Base-by-base conservation (phyloP, 35 echinoderm and acorn worm species). In the Ptychodera flava region DNA sequence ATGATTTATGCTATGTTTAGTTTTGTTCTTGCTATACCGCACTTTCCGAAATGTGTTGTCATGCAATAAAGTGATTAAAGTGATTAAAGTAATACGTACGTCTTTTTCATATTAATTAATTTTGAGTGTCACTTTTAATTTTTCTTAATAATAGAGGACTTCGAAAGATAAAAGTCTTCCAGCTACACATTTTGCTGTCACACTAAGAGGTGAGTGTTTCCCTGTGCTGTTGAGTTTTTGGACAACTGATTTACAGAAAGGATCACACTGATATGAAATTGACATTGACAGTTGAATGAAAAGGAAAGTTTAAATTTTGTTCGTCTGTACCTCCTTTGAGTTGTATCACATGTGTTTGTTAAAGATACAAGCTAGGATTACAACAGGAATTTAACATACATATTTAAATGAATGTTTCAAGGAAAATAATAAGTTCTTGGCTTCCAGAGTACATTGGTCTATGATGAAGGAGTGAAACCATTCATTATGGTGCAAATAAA, bases 101-200 rank as follows among this genome's bases (percentile, higher is more conserved):
- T 79, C 16, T 16, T 28, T 30, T 29, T 78, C 22, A 87, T 79
- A 32, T 0, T 77, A 87, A 15, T 1, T 16, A 32, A 31, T 14
- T 15, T 32, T 29, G 16, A 28, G 16, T 2, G n/a, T 79, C 16
- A 1, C 28, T 30, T 29, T 78, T 16, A 32, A 0, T 22, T 10
- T 87, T 87, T 32, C 16, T 77, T 45, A 28, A 0, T 52, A 84
- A 30, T 86, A 92, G 91, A 81, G 91, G n/a, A 92, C 85, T 0
- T 85, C 86, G 32, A 88, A 52, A 30, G 91, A 92, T 31, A 92
- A 92, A 36, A 92, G 79, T 36, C 36, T 83, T 32, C 64, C 91
- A 30, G 91, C 16, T 35, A 88, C 91, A 0, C 79, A 83, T 28
- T 92, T 92, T 78, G 35, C 86, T 77, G 80, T 88, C 28, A 92